Evolutionary conservation across 2,113 vertebrate species (phyloP), one percentile per base, ranked within the genome.

Genomic region (Limanda limanda): DNA sequence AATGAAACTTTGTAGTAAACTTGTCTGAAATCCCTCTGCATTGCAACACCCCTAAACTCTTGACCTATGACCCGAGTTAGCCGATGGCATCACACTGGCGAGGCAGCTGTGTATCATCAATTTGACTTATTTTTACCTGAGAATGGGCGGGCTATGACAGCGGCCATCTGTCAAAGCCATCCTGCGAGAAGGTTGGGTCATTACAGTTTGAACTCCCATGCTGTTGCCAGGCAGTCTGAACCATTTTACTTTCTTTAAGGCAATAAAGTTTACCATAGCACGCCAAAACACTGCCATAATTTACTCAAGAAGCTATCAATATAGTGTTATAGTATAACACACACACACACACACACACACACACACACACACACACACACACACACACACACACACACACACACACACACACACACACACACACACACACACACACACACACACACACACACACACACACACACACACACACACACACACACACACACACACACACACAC

Each of bases 141-240:
- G 69, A 81, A 51, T 15, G 47, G 52, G 4, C 59, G 25, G 27
- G 52, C 20, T 23, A 24, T 65, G 74, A 76, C 75, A 62, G 76
- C 9, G n/a, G 61, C 55, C 48, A 86, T 83, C 57, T 78, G 65
- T 84, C 76, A 70, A 55, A 48, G 64, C 52, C 25, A 12, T 74
- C 77, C 57, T 52, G 8, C 1, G 47, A 72, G 48, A 45, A 24
- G 37, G 79, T 62, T 48, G 57, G 40, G 70, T 35, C 61, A 74
- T 35, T 55, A 60, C 21, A 77, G 59, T 54, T 23, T 20, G 61
- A 71, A 62, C 56, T 74, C 13, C 25, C 37, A 61, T 15, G 60
- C 70, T 69, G 72, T 87, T 84, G 81, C 68, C 9, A 27, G 68
- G 77, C 76, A 76, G 78, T 81, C 64, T 78, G 71, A 71, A 61